Conservation (phyloP, 2,888 invertebrate species). For the Diaperis boleti region DNA sequence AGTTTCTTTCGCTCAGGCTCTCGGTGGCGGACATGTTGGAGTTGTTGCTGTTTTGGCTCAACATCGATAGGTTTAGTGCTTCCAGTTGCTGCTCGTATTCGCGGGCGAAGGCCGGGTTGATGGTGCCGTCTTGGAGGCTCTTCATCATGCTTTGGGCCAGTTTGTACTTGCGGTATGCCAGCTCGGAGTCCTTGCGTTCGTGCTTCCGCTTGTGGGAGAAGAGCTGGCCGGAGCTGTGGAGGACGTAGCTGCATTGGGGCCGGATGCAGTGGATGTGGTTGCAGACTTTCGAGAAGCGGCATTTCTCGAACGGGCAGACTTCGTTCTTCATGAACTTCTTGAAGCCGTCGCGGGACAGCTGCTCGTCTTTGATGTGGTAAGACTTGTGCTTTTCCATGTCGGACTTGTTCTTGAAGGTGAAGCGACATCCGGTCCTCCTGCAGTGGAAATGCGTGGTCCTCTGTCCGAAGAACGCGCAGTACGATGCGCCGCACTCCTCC, state of each 20-base stretch:
- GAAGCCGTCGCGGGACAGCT: conserved; percentile 94
- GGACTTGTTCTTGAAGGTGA: conserved; percentile 98
- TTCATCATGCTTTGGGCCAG: conserved; percentile 72
- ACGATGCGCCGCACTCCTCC: conserved; percentile 92
- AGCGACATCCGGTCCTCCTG: conserved; percentile 88
- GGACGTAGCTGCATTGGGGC: conserved; percentile 93
- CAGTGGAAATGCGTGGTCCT: conserved; percentile 99
- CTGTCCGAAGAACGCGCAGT: conserved; percentile 94
- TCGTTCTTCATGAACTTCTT: conserved; percentile 99
- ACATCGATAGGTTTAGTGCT: conserved; percentile 60
- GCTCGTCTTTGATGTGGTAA: conserved; percentile 97
- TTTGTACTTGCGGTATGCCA: conserved; percentile 85
- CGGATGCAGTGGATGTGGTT: conserved; percentile 99
- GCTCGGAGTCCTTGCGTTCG: conserved; percentile 92
- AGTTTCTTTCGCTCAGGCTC: conserved; percentile 69
- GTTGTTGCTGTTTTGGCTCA: conserved; percentile 57
- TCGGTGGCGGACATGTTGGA: conserved; percentile 65
- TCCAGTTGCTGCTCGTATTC: conserved; percentile 68
- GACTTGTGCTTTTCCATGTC: conserved; percentile 99
- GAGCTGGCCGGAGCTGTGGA: conserved; percentile 96
- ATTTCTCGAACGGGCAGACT: conserved; percentile 89
- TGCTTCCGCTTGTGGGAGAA: conserved; percentile 98
- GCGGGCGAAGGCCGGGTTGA: conserved; percentile 64
- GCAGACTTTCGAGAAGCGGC: conserved; percentile 93
- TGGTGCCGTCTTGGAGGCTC: conserved; percentile 70